Evolutionary conservation across 2,888 invertebrate species (phyloP).

Genomic region (Phlogophora meticulosa): DNA sequence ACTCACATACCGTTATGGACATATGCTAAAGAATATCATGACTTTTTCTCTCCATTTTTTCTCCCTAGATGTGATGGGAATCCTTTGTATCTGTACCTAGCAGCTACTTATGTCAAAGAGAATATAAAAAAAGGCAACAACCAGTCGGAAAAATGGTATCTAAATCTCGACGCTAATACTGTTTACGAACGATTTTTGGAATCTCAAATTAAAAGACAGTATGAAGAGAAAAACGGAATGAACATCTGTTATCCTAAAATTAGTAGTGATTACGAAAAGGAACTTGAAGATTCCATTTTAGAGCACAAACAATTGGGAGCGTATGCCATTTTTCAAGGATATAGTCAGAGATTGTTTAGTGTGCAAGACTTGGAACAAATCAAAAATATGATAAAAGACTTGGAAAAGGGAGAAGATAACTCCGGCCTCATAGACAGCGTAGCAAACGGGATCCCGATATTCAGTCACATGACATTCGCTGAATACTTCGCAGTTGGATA

Average conservation of each 20-base stretch:
- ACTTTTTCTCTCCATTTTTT: no score
- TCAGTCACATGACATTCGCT: constrained; percentile 45
- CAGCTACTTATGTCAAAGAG: constrained; percentile 45
- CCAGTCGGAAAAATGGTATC: constrained; percentile 22
- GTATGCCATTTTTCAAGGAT: constrained; percentile 28
- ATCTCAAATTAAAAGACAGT: constrained; percentile 48
- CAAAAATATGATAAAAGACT: constrained; percentile 8
- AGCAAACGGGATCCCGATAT: constrained; percentile 34
- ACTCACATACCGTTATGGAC: constrained; percentile 17
- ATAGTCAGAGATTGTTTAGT: constrained; percentile 17
- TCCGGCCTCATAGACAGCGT: constrained; percentile 43
- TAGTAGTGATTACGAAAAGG: constrained; percentile 38
- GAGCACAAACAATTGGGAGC: constrained; percentile 52
- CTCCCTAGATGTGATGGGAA: no score
- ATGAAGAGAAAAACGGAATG: constrained; percentile 48
- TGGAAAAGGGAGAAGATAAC: constrained; percentile 43
- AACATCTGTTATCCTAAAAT: constrained; percentile 39
- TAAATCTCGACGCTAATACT: constrained; percentile 30
- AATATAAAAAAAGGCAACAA: constrained; percentile 21
- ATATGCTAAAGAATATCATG: background rate
- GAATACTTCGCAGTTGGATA: constrained; percentile 55
- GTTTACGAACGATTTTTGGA: constrained; percentile 52
- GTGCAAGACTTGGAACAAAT: constrained; percentile 26
- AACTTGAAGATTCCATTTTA: constrained; percentile 33
- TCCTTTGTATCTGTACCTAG: constrained; percentile 50